Evolutionary conservation across 2,797 vertebrate species (phyloP).

Genomic region (Syndactyla subalaris): DNA sequence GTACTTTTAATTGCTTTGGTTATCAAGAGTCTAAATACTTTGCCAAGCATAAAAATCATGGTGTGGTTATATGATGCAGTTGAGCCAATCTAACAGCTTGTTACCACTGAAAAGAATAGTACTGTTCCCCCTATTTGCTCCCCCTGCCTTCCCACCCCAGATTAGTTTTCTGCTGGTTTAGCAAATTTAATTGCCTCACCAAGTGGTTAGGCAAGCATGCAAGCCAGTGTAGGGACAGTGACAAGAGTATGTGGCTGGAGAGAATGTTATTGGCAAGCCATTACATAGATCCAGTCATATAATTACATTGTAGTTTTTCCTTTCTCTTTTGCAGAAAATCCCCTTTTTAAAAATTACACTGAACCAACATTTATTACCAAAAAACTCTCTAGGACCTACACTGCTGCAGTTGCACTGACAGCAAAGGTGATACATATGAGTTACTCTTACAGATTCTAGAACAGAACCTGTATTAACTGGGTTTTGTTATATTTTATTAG

Average conservation of each 20-base stretch:
- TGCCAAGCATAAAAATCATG: slow-evolving; percentile 51
- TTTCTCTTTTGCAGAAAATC: not conserved
- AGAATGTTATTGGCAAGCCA: slow-evolving; percentile 9
- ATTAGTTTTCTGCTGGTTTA: slow-evolving; percentile 71
- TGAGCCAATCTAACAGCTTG: slow-evolving; percentile 71
- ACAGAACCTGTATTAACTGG: not conserved
- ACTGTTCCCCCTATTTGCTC: slow-evolving; percentile 42
- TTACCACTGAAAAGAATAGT: slow-evolving; percentile 58
- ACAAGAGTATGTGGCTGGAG: slow-evolving; percentile 16
- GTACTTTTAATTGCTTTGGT: slow-evolving; percentile 54
- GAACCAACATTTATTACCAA: not conserved
- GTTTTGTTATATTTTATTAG: not conserved
- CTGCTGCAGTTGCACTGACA: not conserved
- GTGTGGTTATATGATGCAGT: slow-evolving; percentile 32
- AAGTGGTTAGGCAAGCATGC: slow-evolving; percentile 32
- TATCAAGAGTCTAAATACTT: slow-evolving; percentile 41
- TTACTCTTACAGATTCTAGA: not conserved
- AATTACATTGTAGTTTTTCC: slow-evolving; percentile 18
- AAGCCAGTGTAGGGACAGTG: slow-evolving; percentile 35
- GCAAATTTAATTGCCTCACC: slow-evolving; percentile 70
- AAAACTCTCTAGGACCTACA: not conserved
- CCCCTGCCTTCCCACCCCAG: slow-evolving; percentile 57
- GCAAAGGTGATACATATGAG: not conserved
- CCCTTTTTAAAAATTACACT: not conserved
- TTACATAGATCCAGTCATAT: not conserved